Evolutionary conservation across 2,797 vertebrate species (phyloP).

Genomic region (Tiaroga cobitis): DNA sequence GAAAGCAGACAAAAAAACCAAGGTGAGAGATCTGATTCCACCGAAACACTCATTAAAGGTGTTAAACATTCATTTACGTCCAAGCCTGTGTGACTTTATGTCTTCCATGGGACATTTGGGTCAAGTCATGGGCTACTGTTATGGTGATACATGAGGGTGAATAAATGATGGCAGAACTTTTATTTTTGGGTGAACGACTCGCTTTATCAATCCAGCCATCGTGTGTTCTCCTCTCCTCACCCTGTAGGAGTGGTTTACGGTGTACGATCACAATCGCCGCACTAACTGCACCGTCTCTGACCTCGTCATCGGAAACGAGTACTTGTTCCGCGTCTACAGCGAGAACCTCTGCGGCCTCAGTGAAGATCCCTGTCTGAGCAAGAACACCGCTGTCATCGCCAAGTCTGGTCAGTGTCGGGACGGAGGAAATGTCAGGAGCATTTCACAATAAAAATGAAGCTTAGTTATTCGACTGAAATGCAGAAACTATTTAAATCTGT

Average conservation of each 20-base stretch:
- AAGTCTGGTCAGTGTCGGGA: slow-evolving; percentile 78
- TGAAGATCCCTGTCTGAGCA: slow-evolving; percentile 77
- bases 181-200: neutral
- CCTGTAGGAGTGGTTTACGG: slow-evolving; percentile 87
- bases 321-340: slow-evolving; percentile 86
- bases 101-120: neutral
- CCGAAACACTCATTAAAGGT: neutral
- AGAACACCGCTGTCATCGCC: slow-evolving; percentile 84
- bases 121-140: neutral
- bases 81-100: neutral
- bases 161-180: neutral
- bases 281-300: slow-evolving; percentile 85
- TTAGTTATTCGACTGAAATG: neutral
- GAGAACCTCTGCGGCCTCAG: slow-evolving; percentile 88
- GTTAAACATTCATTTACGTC: neutral
- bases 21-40: slow-evolving; percentile 70
- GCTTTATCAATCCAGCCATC: neutral
- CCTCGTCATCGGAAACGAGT: slow-evolving; percentile 90
- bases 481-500: neutral
- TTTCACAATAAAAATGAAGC: neutral
- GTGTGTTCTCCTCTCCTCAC: neutral
- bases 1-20: slow-evolving; percentile 93
- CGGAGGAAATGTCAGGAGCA: neutral
- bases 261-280: slow-evolving; percentile 87
- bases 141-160: neutral